A percentile compares a stretch with the other conserved stretches of the same genome.
Evolutionary conservation across 35 echinoderm and acorn worm species (phyloP).

Genomic region (Chiridota heheva): DNA sequence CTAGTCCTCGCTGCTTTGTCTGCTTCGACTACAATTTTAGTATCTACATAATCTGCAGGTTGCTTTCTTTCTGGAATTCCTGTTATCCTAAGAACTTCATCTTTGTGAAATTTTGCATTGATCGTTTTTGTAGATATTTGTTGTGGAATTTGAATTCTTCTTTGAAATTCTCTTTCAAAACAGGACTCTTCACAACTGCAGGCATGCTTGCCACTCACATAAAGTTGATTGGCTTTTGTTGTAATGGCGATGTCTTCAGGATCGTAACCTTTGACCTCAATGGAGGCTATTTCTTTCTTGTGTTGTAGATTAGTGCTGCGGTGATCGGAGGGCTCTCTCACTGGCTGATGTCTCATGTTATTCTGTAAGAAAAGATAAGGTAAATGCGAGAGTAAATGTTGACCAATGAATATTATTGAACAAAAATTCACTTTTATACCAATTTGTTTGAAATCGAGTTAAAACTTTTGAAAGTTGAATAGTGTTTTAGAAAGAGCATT

Average conservation of each 20-base stretch:
- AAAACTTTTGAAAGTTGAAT: too few species aligned
- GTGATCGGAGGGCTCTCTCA: too few species aligned
- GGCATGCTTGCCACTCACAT: conserved; percentile 43
- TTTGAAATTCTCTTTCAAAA: conserved; percentile 62
- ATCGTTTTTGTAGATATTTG: conserved; percentile 15
- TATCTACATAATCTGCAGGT: not conserved
- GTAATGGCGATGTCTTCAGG: conserved; percentile 44
- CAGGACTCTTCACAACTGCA: conserved; percentile 66
- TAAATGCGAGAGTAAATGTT: too few species aligned
- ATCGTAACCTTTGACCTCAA: conserved; percentile 52
- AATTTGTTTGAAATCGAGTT: too few species aligned
- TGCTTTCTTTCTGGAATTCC: not conserved
- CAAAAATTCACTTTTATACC: too few species aligned
- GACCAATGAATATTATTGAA: too few species aligned
- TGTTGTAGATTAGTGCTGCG: not conserved
- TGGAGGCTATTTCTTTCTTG: conserved; percentile 21
- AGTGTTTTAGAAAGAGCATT: too few species aligned
- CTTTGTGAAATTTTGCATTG: conserved; percentile 19
- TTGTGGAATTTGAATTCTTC: conserved; percentile 27
- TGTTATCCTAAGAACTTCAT: conserved; percentile 7
- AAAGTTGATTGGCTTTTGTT: not conserved
- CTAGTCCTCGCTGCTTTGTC: not conserved
- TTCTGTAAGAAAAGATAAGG: too few species aligned
- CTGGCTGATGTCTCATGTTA: too few species aligned
- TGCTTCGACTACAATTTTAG: conserved; percentile 13